Evolutionary conservation across 2,888 invertebrate species (phyloP).

Genomic region (Ethmia dodecea): DNA sequence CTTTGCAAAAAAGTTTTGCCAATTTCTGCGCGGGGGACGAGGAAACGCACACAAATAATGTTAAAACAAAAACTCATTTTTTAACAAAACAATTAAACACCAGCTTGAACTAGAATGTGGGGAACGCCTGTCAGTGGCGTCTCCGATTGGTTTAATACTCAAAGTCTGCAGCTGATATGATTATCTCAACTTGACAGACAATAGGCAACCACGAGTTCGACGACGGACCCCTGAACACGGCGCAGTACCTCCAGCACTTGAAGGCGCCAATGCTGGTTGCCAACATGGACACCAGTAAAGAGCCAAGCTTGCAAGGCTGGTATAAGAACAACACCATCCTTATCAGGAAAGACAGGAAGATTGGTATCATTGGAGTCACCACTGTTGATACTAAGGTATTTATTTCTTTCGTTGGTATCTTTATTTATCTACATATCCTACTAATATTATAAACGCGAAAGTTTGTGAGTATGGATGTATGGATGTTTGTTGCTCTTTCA

Average conservation of each 20-base stretch:
- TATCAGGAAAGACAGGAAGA: conserved; percentile 80
- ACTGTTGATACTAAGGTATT: conserved; percentile 80
- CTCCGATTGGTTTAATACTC: too few species aligned
- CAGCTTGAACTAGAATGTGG: too few species aligned
- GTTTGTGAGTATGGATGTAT: too few species aligned
- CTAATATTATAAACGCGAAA: too few species aligned
- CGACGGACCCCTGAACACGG: conserved; percentile 82
- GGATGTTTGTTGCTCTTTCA: too few species aligned
- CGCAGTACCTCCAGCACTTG: conserved; percentile 81
- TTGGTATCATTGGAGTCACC: conserved; percentile 89
- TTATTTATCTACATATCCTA: background rate
- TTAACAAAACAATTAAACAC: too few species aligned
- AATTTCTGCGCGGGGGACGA: too few species aligned
- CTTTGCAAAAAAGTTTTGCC: too few species aligned
- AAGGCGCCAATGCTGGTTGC: conserved; percentile 84
- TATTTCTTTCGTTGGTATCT: background rate
- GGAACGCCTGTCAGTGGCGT: too few species aligned
- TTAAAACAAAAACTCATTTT: too few species aligned
- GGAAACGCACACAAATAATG: too few species aligned
- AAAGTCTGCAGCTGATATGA: too few species aligned
- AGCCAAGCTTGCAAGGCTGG: conserved; percentile 79
- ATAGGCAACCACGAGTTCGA: conserved; percentile 94
- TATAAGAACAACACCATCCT: conserved; percentile 82
- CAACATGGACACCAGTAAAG: conserved; percentile 84
- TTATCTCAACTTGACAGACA: conserved; percentile 74